Percentiles rank a stretch among this genome's conserved stretches.
phyloP scores from a whole-genome alignment of 2,888 invertebrate species.

The Micropterix aruncella region DNA sequence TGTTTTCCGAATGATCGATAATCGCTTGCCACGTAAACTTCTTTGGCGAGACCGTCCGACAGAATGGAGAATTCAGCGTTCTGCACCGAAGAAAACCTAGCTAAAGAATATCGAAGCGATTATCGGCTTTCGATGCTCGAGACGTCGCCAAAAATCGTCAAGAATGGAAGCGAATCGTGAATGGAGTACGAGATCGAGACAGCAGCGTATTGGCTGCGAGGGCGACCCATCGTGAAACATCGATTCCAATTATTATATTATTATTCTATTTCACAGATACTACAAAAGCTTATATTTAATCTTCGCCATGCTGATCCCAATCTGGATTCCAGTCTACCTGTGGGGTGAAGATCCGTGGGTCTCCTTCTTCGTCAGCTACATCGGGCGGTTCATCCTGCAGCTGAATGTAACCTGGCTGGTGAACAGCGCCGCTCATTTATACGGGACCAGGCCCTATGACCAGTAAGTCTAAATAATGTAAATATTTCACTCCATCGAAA shows the following conservation, averaged over 20 bases:
- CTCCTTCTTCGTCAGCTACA: constrained; percentile 39
- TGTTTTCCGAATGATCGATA: too few relatives aligned
- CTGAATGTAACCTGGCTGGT: constrained; percentile 59
- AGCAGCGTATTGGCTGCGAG: too few relatives aligned
- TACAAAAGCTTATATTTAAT: constrained; percentile 35
- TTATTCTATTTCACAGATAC: constrained; percentile 26
- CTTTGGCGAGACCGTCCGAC: too few relatives aligned
- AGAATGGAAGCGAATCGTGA: too few relatives aligned
- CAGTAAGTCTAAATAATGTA: constrained; percentile 28
- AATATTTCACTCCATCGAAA: too few relatives aligned
- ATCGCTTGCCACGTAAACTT: too few relatives aligned
- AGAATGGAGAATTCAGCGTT: too few relatives aligned
- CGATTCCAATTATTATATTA: neutral
- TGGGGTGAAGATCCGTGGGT: constrained; percentile 46
- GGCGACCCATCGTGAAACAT: neutral
- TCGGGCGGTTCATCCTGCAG: constrained; percentile 38
- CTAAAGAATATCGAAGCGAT: too few relatives aligned
- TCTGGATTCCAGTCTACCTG: constrained; percentile 38
- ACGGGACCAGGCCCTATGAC: constrained; percentile 52
- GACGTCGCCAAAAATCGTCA: too few relatives aligned
- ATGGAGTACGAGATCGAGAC: too few relatives aligned
- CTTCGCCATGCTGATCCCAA: constrained; percentile 37
- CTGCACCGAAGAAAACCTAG: too few relatives aligned
- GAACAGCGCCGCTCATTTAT: constrained; percentile 55
- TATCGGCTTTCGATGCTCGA: too few relatives aligned